A percentile compares a stretch with the other conserved stretches of the same genome.
These are phyloP conservation scores for Bilobella aurantiaca DNA, from an alignment of 1,140 invertebrate species.

Conservation along the genomic window DNA sequence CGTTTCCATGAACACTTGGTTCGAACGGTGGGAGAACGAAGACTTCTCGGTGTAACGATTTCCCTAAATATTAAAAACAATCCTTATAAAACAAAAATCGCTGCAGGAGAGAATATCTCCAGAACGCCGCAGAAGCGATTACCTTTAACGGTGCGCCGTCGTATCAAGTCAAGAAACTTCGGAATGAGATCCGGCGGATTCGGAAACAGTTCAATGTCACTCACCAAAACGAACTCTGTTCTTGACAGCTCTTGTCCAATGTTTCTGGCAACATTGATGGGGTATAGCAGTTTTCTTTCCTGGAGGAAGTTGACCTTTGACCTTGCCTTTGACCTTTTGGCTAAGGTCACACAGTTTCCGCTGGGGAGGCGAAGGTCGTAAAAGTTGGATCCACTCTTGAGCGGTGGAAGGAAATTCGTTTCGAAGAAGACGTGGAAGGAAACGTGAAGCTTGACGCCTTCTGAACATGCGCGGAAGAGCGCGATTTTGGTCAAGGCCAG, in stretches of 20 bases:
- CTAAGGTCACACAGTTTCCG: too few species aligned
- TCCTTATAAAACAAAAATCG: background rate
- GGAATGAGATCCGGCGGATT: background rate
- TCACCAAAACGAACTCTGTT: constrained; percentile 58
- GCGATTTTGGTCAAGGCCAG: constrained; percentile 51
- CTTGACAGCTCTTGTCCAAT: constrained; percentile 51
- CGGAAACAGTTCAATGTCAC: constrained; percentile 63
- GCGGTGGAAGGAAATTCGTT: constrained; percentile 36
- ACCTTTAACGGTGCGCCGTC: background rate
- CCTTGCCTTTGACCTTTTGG: too few species aligned
- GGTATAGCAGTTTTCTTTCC: constrained; percentile 52
- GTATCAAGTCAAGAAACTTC: background rate
- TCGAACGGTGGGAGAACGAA: constrained; percentile 39
- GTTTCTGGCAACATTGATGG: constrained; percentile 64
- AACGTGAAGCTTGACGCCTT: background rate
- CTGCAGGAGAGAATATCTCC: background rate
- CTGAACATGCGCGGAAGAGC: constrained; percentile 34
- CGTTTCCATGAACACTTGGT: too few species aligned
- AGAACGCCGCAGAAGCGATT: too few species aligned
- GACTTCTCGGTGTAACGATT: constrained; percentile 1
- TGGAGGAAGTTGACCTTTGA: too few species aligned
- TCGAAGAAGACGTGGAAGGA: constrained; percentile 38
- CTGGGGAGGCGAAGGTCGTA: too few species aligned
- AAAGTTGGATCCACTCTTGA: background rate
- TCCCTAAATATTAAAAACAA: background rate